Evolutionary conservation across 2,113 vertebrate species (phyloP).

Genomic region (Larimichthys polyactis): DNA sequence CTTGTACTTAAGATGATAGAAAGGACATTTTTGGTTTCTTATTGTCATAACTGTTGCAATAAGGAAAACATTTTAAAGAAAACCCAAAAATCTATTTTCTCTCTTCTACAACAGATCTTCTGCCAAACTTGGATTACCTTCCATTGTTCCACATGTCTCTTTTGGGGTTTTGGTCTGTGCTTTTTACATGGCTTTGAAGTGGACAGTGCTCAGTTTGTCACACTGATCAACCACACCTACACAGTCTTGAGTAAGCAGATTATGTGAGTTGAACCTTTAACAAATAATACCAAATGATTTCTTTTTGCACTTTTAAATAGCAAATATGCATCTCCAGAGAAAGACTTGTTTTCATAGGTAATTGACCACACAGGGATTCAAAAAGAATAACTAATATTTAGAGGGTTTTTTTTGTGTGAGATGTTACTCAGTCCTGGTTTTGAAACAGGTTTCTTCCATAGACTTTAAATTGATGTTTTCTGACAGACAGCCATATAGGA

Average conservation of each 20-base stretch:
- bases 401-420: not conserved
- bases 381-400: not conserved
- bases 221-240: too few species aligned
- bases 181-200: not conserved
- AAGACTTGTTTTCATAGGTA: not conserved
- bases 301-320: not conserved
- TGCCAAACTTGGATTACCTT: not conserved
- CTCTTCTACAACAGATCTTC: not conserved
- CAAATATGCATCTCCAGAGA: not conserved
- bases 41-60: not conserved
- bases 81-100: not conserved
- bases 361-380: not conserved
- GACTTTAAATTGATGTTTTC: not conserved
- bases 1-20: constrained; percentile 59
- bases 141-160: not conserved
- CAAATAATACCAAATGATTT: not conserved
- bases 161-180: not conserved
- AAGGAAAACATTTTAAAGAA: not conserved
- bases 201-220: not conserved
- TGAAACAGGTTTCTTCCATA: not conserved
- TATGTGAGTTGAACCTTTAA: not conserved
- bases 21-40: constrained; percentile 47
- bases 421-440: not conserved
- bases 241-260: not conserved
- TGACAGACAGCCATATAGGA: not conserved